A percentile compares a stretch with the other conserved stretches of the same genome.
Evolutionary conservation across 2,797 vertebrate species (phyloP).

Genomic region (Aphelocoma californica): DNA sequence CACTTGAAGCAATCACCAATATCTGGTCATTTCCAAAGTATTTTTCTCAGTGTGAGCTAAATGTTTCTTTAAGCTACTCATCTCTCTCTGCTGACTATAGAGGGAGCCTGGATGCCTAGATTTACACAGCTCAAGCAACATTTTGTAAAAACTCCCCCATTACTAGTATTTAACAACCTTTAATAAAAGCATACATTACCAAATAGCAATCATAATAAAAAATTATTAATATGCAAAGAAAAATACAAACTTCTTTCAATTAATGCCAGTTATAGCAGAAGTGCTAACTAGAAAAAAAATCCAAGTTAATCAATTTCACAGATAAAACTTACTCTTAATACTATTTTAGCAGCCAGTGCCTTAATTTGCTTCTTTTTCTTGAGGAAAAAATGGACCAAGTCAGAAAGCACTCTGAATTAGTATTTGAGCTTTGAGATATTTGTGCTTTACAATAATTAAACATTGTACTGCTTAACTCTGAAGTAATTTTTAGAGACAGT

Average conservation of each 20-base stretch:
- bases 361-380: neutral
- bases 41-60: neutral
- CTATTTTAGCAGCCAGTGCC: neutral
- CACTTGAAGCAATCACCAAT: neutral
- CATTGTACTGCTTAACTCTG: neutral
- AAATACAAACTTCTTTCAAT: neutral
- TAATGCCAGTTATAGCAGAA: constrained; percentile 30
- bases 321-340: neutral
- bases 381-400: neutral
- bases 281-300: neutral
- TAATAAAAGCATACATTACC: neutral
- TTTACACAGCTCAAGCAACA: neutral
- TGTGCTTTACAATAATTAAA: neutral
- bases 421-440: neutral
- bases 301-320: neutral
- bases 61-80: neutral
- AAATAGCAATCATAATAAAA: neutral
- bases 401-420: neutral
- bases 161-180: neutral
- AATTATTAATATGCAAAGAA: neutral
- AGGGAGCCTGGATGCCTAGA: constrained; percentile 50
- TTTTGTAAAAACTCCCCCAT: neutral
- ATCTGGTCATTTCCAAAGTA: neutral
- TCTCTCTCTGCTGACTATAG: constrained; percentile 38
- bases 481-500: neutral